Evolutionary conservation across 2,797 vertebrate genomes (phyloP).

Genomic region (Sebastes taczanowskii): DNA sequence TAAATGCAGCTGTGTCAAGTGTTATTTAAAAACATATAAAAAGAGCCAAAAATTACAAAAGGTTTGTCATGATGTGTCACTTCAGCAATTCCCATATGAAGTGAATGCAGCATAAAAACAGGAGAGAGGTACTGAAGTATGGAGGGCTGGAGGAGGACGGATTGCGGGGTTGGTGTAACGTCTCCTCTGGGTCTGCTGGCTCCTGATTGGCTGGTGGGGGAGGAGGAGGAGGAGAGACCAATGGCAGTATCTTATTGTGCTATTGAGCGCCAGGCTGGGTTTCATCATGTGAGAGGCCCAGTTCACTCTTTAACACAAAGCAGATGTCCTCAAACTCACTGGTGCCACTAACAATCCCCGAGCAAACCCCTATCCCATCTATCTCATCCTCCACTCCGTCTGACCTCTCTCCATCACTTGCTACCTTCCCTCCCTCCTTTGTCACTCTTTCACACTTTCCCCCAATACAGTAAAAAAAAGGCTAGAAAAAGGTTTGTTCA

Average conservation of each 20-base stretch:
- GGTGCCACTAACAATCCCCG: slow-evolving; percentile 63
- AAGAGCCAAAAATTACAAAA: not conserved
- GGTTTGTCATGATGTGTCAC: not conserved
- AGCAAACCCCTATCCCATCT: slow-evolving; percentile 42
- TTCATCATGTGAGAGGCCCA: slow-evolving; percentile 80
- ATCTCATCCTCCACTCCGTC: slow-evolving; percentile 17
- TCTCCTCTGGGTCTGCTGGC: slow-evolving; percentile 43
- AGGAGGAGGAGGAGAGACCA: slow-evolving; percentile 53
- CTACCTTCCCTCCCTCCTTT: not conserved
- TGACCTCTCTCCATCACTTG: slow-evolving; percentile 19
- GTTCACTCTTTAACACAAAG: slow-evolving; percentile 71
- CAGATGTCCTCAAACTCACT: slow-evolving; percentile 78
- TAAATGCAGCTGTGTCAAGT: not conserved
- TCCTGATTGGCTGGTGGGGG: slow-evolving; percentile 41
- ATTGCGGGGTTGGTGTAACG: slow-evolving; percentile 18
- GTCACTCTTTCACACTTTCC: not conserved
- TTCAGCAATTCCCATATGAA: not conserved
- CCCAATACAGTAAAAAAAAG: not conserved
- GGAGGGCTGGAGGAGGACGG: slow-evolving; percentile 20
- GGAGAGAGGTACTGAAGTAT: slow-evolving; percentile 1
- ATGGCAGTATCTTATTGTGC: slow-evolving; percentile 65
- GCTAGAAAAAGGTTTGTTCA: not conserved
- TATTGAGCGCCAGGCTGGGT: slow-evolving; percentile 69
- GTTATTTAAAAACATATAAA: not conserved
- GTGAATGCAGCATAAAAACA: slow-evolving; percentile 16